phyloP scores from a whole-genome alignment of 2,113 vertebrate genomes.

The Otus sunia region DNA sequence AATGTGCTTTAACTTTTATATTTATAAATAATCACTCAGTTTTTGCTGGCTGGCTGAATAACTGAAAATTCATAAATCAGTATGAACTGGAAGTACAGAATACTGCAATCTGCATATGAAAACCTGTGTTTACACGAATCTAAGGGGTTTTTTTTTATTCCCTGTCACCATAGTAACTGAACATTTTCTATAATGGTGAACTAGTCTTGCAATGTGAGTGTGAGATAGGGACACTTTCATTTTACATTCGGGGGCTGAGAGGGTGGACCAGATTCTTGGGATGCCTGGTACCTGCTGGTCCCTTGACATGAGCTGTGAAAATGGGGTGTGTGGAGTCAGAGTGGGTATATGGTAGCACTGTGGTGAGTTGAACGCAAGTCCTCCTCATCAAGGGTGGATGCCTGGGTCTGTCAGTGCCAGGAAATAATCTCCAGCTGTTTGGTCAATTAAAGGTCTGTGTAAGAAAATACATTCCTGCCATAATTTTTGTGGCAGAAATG shows the following conservation, averaged over 20 bases:
- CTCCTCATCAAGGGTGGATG: neutral
- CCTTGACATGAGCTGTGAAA: neutral
- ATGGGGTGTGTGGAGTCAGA: neutral
- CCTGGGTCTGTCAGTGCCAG: neutral
- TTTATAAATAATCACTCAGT: neutral
- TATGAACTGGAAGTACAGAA: neutral
- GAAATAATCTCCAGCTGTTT: neutral
- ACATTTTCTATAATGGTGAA: neutral
- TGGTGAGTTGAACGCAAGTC: neutral
- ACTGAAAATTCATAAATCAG: neutral
- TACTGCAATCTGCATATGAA: neutral
- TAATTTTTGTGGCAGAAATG: neutral
- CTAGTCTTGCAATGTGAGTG: neutral
- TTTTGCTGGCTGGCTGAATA: neutral
- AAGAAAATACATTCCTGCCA: neutral
- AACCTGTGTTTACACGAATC: neutral
- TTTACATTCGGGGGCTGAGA: neutral
- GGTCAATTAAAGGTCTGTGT: neutral
- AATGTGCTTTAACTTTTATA: neutral
- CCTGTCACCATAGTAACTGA: neutral
- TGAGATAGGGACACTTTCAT: neutral
- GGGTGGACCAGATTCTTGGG: fast-evolving
- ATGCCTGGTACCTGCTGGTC: neutral
- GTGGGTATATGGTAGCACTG: neutral
- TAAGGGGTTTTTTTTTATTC: neutral